A percentile compares a stretch with the other conserved stretches of the same genome.
These are phyloP conservation scores for Phrynocephalus guinanensis DNA, from an alignment of 2,797 vertebrate genomes.

Conservation along the genomic window DNA sequence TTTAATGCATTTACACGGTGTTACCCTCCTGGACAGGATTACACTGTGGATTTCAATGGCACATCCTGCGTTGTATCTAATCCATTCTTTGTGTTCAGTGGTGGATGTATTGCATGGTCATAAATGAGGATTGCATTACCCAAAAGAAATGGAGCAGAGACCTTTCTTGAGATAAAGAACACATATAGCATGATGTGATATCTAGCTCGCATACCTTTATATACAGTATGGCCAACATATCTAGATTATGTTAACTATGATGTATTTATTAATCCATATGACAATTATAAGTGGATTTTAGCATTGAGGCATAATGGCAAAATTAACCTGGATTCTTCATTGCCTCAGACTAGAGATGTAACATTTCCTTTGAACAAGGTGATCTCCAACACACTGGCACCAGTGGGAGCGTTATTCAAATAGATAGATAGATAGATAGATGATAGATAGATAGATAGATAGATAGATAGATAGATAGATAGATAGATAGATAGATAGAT, in stretches of 20 bases:
- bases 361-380: neutral
- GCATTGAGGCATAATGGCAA: neutral
- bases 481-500: too few relatives aligned
- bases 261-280: neutral
- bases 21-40: neutral
- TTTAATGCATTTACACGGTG: neutral
- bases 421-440: too few relatives aligned
- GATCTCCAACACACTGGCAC: neutral
- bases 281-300: too few relatives aligned
- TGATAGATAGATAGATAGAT: too few relatives aligned
- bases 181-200: too few relatives aligned
- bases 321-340: slow-evolving; percentile 1
- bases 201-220: neutral
- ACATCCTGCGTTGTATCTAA: too few relatives aligned
- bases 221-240: too few relatives aligned
- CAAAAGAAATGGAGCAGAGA: neutral
- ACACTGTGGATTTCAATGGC: neutral
- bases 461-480: too few relatives aligned
- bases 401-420: neutral
- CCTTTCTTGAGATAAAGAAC: too few relatives aligned
- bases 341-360: neutral
- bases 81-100: too few relatives aligned
- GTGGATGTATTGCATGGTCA: too few relatives aligned
- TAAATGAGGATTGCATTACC: too few relatives aligned
- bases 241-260: neutral